Base-by-base conservation (phyloP, 2,113 vertebrate species). In the Azemiops feae region DNA sequence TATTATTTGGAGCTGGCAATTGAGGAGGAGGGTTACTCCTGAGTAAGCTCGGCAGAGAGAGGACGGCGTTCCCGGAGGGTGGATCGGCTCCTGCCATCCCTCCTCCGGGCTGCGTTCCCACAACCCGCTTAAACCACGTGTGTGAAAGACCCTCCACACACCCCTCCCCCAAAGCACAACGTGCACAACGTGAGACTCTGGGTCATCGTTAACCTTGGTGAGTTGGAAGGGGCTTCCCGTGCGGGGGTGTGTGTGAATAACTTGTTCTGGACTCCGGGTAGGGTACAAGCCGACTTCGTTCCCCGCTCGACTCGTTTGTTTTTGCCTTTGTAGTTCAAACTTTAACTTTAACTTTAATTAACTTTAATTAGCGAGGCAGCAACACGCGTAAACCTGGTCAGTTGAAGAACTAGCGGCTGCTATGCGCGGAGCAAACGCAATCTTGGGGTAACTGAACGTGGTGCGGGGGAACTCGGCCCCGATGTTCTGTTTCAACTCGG, bases 221-320 rank as follows among this genome's bases (percentile, higher is more conserved):
- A 69, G 60, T n/a, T 5, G 64, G 64, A 34, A 16, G 64, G 64
- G 11, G 64, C 12, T 69, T 34, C 14, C 30, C 18, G 14, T 12
- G 47, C 2, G 11, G 53, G 1, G 18, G 4, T 12, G 47, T 1
- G 47, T 7, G 8, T 8, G 0, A 9, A 50, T 50, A 8, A 12
- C 12, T 34, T 9, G 57, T 86, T 54, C 81, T 23, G 54, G 91
- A 60, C 25, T 81, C 25, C 43, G 43, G 50, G 39, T 11, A 57
- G 27, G 60, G 53, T 4, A 30, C 34, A 45, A 43, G 22, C 85
- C 9, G 9, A 8, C 12, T 45, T 52, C 25, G 18, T 43, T 5
- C 47, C 47, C 27, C 10, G 25, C 25, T 3, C 25, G 10, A n/a
- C 30, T 6, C 64, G 30, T 69, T 69, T n/a, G 12, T 50, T n/a